A percentile compares a stretch with the other conserved stretches of the same genome.
phyloP scores from a whole-genome alignment of 2,888 invertebrate species.

The Eupithecia inturbata region DNA sequence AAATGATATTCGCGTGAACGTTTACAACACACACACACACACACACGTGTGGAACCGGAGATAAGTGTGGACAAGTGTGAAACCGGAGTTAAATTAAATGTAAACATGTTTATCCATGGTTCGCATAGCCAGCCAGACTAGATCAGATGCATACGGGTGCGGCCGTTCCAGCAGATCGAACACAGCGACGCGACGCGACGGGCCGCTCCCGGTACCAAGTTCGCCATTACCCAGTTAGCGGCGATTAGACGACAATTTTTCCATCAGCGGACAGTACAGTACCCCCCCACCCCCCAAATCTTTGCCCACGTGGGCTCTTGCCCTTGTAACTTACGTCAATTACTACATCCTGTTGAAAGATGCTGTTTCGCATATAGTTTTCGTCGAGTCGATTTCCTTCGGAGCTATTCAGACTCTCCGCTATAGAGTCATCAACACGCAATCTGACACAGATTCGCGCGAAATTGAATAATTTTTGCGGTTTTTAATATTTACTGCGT shows the following conservation, averaged over 20 bases:
- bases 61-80: neutral
- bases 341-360: conserved; percentile 19
- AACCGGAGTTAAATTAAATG: neutral
- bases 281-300: no score
- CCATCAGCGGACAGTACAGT: conserved; percentile 68
- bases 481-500: no score
- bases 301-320: conserved; percentile 58
- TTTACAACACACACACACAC: no score
- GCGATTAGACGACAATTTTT: conserved; percentile 74
- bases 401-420: no score
- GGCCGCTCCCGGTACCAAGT: conserved; percentile 64
- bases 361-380: conserved; percentile 1
- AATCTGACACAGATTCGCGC: no score
- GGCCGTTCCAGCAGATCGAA: conserved; percentile 28
- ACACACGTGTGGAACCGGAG: neutral
- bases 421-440: no score
- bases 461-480: no score
- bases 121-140: neutral
- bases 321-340: conserved; percentile 45
- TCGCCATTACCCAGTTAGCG: conserved; percentile 77
- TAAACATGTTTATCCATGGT: neutral
- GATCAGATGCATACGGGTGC: conserved; percentile 12
- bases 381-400: neutral
- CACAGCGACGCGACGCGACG: conserved; percentile 57
- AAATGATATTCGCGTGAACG: neutral